Conservation (phyloP, 1,140 invertebrate genomes). For the Drosophila kurseongensis region DNA sequence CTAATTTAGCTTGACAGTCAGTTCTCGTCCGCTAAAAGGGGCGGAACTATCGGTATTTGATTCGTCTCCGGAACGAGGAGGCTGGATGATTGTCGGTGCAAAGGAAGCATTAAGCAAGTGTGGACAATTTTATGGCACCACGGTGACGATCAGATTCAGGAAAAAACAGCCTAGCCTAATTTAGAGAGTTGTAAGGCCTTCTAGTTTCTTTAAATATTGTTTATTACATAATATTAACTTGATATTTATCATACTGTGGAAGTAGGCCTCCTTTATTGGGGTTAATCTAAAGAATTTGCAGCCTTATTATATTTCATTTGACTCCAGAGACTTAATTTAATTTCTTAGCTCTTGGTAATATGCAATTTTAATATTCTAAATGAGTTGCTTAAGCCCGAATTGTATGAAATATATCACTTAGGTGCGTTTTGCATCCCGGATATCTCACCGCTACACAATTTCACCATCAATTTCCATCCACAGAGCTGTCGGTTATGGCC, state of each 20-base stretch:
- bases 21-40: slow-evolving; percentile 8
- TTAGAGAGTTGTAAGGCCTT: neutral
- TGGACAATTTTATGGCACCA: slow-evolving; percentile 11
- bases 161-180: neutral
- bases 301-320: too few relatives aligned
- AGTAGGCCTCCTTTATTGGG: too few relatives aligned
- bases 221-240: too few relatives aligned
- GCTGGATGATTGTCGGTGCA: slow-evolving; percentile 28
- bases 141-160: neutral
- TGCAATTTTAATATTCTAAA: too few relatives aligned
- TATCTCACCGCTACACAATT: slow-evolving; percentile 18
- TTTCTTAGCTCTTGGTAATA: too few relatives aligned
- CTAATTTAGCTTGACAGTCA: slow-evolving; percentile 45
- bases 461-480: slow-evolving; percentile 31
- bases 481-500: slow-evolving; percentile 47
- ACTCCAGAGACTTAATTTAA: too few relatives aligned
- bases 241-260: too few relatives aligned
- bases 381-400: neutral
- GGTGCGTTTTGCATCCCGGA: slow-evolving; percentile 12
- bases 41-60: slow-evolving; percentile 41
- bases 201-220: too few relatives aligned
- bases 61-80: slow-evolving; percentile 43
- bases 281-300: too few relatives aligned
- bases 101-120: slow-evolving; percentile 36
- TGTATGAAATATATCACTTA: too few relatives aligned